phyloP scores from a whole-genome alignment of 2,113 vertebrate genomes.

The Climacteris rufus region DNA sequence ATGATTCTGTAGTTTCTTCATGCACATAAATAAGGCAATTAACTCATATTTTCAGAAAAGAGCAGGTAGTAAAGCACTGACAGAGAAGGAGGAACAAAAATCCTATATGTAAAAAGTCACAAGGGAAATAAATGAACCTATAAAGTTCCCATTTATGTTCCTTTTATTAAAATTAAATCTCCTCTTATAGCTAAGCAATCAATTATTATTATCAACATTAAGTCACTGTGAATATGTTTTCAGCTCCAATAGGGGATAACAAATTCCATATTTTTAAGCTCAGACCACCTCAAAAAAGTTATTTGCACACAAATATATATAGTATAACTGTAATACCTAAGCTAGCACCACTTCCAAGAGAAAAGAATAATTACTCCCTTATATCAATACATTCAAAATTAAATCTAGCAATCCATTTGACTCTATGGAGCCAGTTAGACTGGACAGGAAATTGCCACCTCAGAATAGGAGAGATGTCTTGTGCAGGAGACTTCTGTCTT shows the following conservation, averaged over 20 bases:
- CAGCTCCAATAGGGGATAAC: not conserved
- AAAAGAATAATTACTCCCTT: not conserved
- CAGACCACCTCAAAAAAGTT: not conserved
- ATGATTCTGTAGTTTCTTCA: not conserved
- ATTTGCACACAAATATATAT: not conserved
- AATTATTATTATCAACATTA: not conserved
- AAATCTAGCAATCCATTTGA: not conserved
- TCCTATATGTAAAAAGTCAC: not conserved
- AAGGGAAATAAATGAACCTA: not conserved
- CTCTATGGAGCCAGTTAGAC: not conserved
- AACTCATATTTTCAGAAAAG: not conserved
- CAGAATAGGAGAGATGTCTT: not conserved
- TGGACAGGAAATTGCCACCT: not conserved
- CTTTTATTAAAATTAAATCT: not conserved
- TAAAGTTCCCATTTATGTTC: not conserved
- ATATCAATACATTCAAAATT: not conserved
- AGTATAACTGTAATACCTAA: not conserved
- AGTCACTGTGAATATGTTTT: not conserved
- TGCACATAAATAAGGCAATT: not conserved
- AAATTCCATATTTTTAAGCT: not conserved
- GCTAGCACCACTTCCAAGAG: not conserved
- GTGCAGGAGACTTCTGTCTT: not conserved
- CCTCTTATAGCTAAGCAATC: not conserved
- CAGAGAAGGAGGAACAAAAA: not conserved
- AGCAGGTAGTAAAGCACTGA: not conserved